A percentile compares a stretch with the other conserved stretches of the same genome.
phyloP scores from a whole-genome alignment of 1,140 invertebrate genomes.

The Lerema accius region DNA sequence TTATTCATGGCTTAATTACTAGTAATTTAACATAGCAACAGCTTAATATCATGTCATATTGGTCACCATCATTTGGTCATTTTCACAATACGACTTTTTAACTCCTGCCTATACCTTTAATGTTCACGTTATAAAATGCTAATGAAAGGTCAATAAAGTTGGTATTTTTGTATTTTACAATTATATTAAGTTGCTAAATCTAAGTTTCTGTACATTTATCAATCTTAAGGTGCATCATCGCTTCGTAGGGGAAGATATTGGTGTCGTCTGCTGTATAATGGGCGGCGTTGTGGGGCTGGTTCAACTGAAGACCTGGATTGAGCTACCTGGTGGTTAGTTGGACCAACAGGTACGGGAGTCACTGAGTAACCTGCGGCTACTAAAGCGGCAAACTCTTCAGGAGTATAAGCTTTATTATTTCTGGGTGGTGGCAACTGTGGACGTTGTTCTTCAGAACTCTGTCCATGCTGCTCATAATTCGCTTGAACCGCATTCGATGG shows the following conservation, averaged over 20 bases:
- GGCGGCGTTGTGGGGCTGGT: constrained; percentile 50
- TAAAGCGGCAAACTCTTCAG: constrained; percentile 78
- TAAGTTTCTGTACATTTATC: constrained; percentile 63
- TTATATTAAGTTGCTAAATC: constrained; percentile 57
- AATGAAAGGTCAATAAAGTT: constrained; percentile 23
- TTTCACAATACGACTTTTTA: no score
- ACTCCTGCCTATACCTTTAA: no score
- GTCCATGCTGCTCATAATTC: constrained; percentile 44
- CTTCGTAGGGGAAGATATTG: constrained; percentile 71
- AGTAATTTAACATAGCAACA: no score
- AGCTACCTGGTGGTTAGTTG: constrained; percentile 52
- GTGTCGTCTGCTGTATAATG: constrained; percentile 54
- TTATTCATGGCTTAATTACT: no score
- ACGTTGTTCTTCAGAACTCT: constrained; percentile 60
- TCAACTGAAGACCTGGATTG: constrained; percentile 66
- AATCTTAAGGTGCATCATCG: constrained; percentile 70
- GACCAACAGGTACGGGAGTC: constrained; percentile 76
- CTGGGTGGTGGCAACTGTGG: constrained; percentile 75
- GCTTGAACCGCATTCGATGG: constrained; percentile 46
- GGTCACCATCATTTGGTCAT: no score
- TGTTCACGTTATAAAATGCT: no score
- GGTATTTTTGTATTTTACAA: constrained; percentile 30
- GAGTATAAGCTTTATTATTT: constrained; percentile 80
- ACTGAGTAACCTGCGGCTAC: constrained; percentile 80
- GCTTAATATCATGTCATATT: no score